phyloP scores from a whole-genome alignment of 2,888 invertebrate genomes.

The Gonocerus acuteangulatus region DNA sequence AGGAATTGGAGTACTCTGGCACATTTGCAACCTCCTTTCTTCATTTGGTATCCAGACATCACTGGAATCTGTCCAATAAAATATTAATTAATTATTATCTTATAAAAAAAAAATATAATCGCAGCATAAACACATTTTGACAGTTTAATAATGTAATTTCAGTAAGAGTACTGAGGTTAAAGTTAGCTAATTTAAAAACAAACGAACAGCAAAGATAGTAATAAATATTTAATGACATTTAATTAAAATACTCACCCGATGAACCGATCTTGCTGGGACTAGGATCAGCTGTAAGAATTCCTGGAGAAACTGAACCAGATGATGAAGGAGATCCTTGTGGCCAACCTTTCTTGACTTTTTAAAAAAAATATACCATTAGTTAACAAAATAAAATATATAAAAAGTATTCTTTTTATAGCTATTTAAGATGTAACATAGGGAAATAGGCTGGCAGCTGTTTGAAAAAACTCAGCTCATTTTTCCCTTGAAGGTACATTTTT shows the following conservation, averaged over 20 bases:
- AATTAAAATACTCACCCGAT: constrained; percentile 34
- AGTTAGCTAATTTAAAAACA: not conserved
- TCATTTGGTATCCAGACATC: constrained; percentile 53
- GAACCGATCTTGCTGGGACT: constrained; percentile 39
- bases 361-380: constrained; percentile 4
- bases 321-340: constrained; percentile 39
- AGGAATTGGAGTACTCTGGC: constrained; percentile 61
- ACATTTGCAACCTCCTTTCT: constrained; percentile 51
- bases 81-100: constrained; percentile 9
- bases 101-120: not conserved
- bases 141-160: not conserved
- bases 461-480: too few species aligned
- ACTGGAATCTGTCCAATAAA: constrained; percentile 42
- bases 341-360: constrained; percentile 33
- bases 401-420: too few species aligned
- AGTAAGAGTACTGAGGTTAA: not conserved
- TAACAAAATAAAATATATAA: too few species aligned
- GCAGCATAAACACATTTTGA: too few species aligned
- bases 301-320: constrained; percentile 41
- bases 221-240: too few species aligned
- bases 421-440: too few species aligned
- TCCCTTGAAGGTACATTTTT: too few species aligned
- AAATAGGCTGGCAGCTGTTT: too few species aligned
- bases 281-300: constrained; percentile 39
- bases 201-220: too few species aligned